A percentile compares a stretch with the other conserved stretches of the same genome.
Conservation (phyloP, 2,888 invertebrate genomes). For the Agrochola lota region DNA sequence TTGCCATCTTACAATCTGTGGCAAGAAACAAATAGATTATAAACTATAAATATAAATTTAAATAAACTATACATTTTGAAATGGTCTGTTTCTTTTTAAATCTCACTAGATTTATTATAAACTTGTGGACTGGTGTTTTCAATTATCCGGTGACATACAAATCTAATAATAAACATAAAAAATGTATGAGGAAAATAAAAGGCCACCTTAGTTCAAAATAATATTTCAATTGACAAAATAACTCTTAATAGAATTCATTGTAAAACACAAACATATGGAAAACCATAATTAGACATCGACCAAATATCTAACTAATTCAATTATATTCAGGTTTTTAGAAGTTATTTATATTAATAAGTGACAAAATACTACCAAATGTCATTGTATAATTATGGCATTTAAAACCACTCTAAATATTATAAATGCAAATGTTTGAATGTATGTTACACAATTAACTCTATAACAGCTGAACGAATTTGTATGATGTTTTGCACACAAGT, state of each 20-base stretch:
- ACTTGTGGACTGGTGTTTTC: background rate
- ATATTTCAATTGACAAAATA: conserved; percentile 10
- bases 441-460: background rate
- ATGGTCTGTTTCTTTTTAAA: background rate
- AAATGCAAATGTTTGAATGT: background rate
- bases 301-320: background rate
- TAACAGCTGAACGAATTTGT: background rate
- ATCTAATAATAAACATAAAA: conserved; percentile 2
- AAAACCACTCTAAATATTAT: background rate
- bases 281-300: background rate
- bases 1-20: background rate
- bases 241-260: background rate
- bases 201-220: background rate
- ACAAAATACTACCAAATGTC: background rate
- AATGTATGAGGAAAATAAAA: conserved; percentile 19
- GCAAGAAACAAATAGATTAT: background rate
- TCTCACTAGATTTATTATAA: background rate
- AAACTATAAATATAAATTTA: too few relatives aligned
- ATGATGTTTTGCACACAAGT: background rate
- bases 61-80: too few relatives aligned
- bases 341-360: background rate
- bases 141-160: background rate
- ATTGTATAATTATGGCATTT: background rate
- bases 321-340: background rate
- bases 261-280: too few relatives aligned